Evolutionary conservation across 2,888 invertebrate species (phyloP), one percentile per base, ranked within the genome.

Genomic region (Amaurobius ferox): DNA sequence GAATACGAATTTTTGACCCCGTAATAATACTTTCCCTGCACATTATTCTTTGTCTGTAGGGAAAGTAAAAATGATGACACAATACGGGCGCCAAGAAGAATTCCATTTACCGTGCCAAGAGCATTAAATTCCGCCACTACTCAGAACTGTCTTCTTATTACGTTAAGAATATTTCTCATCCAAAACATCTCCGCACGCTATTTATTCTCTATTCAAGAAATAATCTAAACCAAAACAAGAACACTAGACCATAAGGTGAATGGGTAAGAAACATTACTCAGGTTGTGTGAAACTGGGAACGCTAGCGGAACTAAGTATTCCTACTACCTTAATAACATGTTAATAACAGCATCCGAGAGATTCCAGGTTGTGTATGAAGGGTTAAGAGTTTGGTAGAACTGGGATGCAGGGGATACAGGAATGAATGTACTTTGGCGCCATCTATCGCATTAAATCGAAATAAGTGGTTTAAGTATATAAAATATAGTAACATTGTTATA

Each of bases 211-310:
- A 26, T 61, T 19, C 23, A 26, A n/a, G 61, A 23, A 23, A 23
- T 61, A 11, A 23, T 35, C 35, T 35, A 7, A 35, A 5, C 29
- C 16, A 28, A 83, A 85, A 85, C 66, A 77, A 61, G 83, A 85
- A 64, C 76, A 85, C 55, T 78, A 29, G 83, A 70, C 76, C 81
- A 83, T 76, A 83, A 76, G 81, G 83, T 85, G 72, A 85, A 29
- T 77, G 64, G 83, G 77, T 72, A 83, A 71, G 70, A 76, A 55
- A 9, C 32, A 70, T 83, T 68, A 76, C 61, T 29, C 61, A 72
- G 72, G 72, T 77, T 55, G 64, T 28, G 40, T 32, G 74, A 61
- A 74, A 70, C 61, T 62, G 55, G 70, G 48, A 68, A 30, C 44
- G 48, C 66, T 77, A 30, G 83, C 77, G 83, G 77, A 85, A 85